Evolutionary conservation across 2,888 invertebrate genomes (phyloP).

Genomic region (Drosophila paucipuncta): DNA sequence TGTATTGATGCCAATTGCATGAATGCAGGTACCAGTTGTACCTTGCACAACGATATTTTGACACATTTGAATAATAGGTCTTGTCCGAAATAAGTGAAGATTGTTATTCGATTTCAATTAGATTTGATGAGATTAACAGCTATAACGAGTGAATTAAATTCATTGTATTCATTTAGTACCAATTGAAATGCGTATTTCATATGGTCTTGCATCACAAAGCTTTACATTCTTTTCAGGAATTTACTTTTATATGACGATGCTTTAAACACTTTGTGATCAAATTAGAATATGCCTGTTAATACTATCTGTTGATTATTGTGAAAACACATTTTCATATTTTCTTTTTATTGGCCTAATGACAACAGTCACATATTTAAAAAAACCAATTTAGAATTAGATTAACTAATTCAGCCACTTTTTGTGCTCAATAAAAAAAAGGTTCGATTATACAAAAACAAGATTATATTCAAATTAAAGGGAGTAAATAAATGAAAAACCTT

Average conservation of each 20-base stretch:
- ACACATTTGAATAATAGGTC: conserved; percentile 54
- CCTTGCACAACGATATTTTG: conserved; percentile 52
- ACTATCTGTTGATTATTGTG: too few species aligned
- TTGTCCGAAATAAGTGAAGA: conserved; percentile 31
- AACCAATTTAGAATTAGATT: too few species aligned
- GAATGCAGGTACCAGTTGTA: background rate
- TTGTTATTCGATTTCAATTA: conserved; percentile 21
- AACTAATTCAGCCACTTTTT: too few species aligned
- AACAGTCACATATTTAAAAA: too few species aligned
- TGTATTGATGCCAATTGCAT: conserved; percentile 40
- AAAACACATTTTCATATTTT: too few species aligned
- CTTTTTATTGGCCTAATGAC: too few species aligned
- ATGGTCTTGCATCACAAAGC: background rate
- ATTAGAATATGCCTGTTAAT: too few species aligned
- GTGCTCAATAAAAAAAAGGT: background rate
- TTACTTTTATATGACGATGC: too few species aligned
- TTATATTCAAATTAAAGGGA: background rate
- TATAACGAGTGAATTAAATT: background rate
- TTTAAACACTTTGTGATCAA: too few species aligned
- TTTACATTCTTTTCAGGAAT: too few species aligned
- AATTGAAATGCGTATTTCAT: background rate
- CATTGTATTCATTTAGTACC: background rate
- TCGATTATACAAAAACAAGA: background rate
- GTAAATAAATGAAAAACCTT: background rate
- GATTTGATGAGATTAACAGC: conserved; percentile 5